Conservation (phyloP, 2,797 vertebrate species). For the Enteromius argenteus region DNA sequence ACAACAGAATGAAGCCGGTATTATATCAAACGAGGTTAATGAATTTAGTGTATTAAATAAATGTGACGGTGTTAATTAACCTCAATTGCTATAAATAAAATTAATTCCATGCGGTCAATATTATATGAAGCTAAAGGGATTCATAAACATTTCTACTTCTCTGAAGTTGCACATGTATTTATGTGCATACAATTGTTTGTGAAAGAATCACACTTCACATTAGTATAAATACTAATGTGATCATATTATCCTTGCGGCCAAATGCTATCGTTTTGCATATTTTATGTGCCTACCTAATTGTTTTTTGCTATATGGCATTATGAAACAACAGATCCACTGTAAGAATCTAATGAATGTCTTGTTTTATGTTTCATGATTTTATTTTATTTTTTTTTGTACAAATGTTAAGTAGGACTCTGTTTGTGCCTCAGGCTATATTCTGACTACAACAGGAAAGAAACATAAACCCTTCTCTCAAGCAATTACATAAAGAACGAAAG, state of each 20-base stretch:
- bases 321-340: background rate
- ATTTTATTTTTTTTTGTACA: background rate
- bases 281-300: background rate
- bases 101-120: background rate
- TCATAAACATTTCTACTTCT: background rate
- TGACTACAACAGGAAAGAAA: constrained; percentile 2
- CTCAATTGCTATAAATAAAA: background rate
- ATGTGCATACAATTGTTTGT: background rate
- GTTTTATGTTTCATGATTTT: background rate
- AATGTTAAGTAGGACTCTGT: constrained; percentile 26
- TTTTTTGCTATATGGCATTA: constrained; percentile 1
- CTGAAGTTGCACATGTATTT: background rate
- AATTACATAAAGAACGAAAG: constrained; percentile 11
- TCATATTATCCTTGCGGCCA: background rate
- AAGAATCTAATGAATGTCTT: background rate
- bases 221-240: background rate
- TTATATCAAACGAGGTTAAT: background rate
- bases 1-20: background rate
- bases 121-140: background rate
- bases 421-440: constrained; percentile 24
- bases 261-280: background rate
- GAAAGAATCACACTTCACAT: background rate
- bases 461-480: constrained; percentile 16
- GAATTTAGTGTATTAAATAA: background rate
- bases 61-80: background rate